A percentile compares a stretch with the other conserved stretches of the same genome.
Evolutionary conservation across 2,797 vertebrate genomes (phyloP).

Genomic region (Decapterus maruadsi): DNA sequence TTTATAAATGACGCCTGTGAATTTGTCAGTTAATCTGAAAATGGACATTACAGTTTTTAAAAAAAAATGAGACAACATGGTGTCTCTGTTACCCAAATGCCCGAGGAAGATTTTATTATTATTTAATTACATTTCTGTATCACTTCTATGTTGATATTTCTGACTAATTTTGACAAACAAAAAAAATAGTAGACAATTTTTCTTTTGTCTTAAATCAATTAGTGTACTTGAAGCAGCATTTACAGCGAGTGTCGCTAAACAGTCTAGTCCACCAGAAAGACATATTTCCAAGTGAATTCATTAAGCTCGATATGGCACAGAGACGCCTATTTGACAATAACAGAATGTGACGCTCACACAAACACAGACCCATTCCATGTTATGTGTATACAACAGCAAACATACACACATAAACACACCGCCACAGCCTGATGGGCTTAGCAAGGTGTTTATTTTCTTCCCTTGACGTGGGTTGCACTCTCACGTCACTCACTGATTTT

Average conservation of each 20-base stretch:
- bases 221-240: constrained; percentile 21
- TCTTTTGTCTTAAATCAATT: constrained; percentile 32
- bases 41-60: not conserved
- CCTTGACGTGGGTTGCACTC: constrained; percentile 63
- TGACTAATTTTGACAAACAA: constrained; percentile 1
- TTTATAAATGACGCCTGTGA: not conserved
- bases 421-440: constrained; percentile 59
- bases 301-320: constrained; percentile 42
- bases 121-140: not conserved
- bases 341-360: constrained; percentile 33
- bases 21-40: not conserved
- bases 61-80: too few species aligned
- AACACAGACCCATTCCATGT: constrained; percentile 40
- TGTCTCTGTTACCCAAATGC: not conserved
- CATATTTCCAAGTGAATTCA: constrained; percentile 26
- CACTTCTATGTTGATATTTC: not conserved
- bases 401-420: constrained; percentile 49
- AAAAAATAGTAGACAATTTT: not conserved
- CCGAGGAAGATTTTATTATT: not conserved
- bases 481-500: constrained; percentile 55
- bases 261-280: constrained; percentile 1
- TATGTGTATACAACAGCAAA: constrained; percentile 37
- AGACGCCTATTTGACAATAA: constrained; percentile 35
- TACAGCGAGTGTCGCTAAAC: constrained; percentile 1
- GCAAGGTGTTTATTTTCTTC: constrained; percentile 72